Base-by-base conservation (phyloP, 2,797 vertebrate genomes). In the Scolopax rusticola region DNA sequence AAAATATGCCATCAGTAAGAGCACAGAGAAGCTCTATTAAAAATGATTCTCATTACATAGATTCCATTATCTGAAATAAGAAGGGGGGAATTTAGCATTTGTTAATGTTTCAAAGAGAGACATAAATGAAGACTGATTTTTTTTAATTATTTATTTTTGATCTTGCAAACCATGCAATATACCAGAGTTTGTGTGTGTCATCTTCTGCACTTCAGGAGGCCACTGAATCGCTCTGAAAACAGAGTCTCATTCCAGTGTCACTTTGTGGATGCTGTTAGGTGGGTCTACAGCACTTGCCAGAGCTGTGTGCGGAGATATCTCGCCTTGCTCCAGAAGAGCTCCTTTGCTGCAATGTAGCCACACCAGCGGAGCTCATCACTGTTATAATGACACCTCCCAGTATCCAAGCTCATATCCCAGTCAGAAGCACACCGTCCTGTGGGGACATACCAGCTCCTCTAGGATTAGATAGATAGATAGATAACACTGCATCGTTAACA, bases 1-100 rank as follows among this genome's bases (percentile, higher is more conserved):
- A 93, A 96, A 95, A 92, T 96, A 94, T 91, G 77, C 68, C 79
- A 84, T 76, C 51, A 45, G 64, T 95, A 89, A 87, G 84, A 97
- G 47, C 61, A n/a, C 41, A 64, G 75, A 84, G 73, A 93, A 84
- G 19, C 47, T 33, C 78, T 82, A 83, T 93, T 96, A 89, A 94
- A 91, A 95, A 94, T 91, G 0, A 71, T 84, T 95, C 78, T 90
- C 54, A 83, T 91, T 94, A 89, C 24, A 41, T 69, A 94, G 79
- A 83, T 92, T 81, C 51, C 75, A 85, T 93, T 95, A 93, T 90
- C 78, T 89, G 81, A 87, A 94, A 61, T 87, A 95, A 81, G 36
- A 54, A 76, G 74, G 65, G 36, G 41, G 50, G 79, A 91, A 83
- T 77, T 85, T 68, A 84, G 50, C 18, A 8, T 95, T 86, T 79